Base-by-base conservation (phyloP, 30 jellyfish, hydroid and myxozoan species). In the Hydractinia echinata region DNA sequence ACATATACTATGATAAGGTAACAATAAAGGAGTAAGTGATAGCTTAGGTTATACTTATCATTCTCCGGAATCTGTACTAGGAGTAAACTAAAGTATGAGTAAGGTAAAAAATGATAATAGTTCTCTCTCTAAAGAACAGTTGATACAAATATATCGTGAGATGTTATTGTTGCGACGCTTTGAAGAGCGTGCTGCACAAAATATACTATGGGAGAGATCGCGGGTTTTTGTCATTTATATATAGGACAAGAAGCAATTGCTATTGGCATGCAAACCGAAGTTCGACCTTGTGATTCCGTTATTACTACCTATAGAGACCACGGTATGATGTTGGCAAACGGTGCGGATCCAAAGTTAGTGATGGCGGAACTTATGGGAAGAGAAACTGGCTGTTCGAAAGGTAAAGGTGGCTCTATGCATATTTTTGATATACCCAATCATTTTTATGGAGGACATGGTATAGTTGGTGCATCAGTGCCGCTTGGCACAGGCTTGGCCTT, bases 241-340 rank as follows among this genome's bases (percentile, higher is more conserved):
- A 58, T 58, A 10, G 69, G 69, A n/a, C 69, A 58, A 58, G 69
- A 58, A 58, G 11, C 69, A n/a, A 58, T 58, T 58, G 69, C 69
- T 58, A 58, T 58, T 58, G 69, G 69, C 14, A 10, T n/a, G 11
- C 14, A 58, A n/a, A 58, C 11, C 11, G n/a, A n/a, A n/a, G n/a
- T n/a, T n/a, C n/a, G n/a, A n/a, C n/a, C n/a, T n/a, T n/a, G n/a
- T n/a, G n/a, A 58, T n/a, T 58, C 14, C 14, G 11, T 11, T 11
- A 58, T 58, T 10, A 58, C 69, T 10, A 58, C 69, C 69, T 58
- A 58, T n/a, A 11, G 69, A 10, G 11, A n/a, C n/a, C 69, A 58
- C n/a, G 69, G 14, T n/a, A 58, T 58, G 69, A n/a, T n/a, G 69
- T n/a, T 58, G 11, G 14, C n/a, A 11, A 10, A 10, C 14, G 69